Percentiles rank a stretch among this genome's conserved stretches.
Evolutionary conservation across 92 coral and sea anemone genomes (phyloP).

Genomic region (Montipora capitata): DNA sequence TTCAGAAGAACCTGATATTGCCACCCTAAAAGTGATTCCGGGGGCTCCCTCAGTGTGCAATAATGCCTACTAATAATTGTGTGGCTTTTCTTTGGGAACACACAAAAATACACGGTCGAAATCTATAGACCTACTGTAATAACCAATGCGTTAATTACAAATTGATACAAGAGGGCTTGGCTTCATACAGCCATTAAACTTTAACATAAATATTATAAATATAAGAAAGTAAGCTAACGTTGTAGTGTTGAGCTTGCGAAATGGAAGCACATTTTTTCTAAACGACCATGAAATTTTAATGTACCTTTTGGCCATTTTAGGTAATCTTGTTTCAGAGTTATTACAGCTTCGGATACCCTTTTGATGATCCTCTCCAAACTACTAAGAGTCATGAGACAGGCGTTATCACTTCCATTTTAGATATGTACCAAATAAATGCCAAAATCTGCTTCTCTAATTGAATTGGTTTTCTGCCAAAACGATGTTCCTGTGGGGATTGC

Average conservation of each 20-base stretch:
- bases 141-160: too few species aligned
- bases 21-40: background rate
- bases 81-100: too few species aligned
- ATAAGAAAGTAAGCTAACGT: background rate
- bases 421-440: conserved; percentile 59
- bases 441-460: conserved; percentile 56
- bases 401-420: conserved; percentile 51
- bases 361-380: conserved; percentile 49
- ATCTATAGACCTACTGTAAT: too few species aligned
- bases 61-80: too few species aligned
- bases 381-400: conserved; percentile 64
- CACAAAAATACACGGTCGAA: too few species aligned
- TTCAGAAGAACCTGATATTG: background rate
- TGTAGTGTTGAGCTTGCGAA: too few species aligned
- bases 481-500: conserved; percentile 43
- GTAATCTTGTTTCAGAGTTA: conserved; percentile 25
- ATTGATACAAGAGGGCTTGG: too few species aligned
- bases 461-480: conserved; percentile 72
- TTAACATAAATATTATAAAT: too few species aligned
- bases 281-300: conserved; percentile 4
- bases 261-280: background rate
- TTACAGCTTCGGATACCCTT: conserved; percentile 38
- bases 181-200: too few species aligned
- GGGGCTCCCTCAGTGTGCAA: background rate
- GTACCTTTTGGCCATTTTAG: conserved; percentile 41